phyloP scores from a whole-genome alignment of 2,888 invertebrate genomes.

The Ellobium chinense region DNA sequence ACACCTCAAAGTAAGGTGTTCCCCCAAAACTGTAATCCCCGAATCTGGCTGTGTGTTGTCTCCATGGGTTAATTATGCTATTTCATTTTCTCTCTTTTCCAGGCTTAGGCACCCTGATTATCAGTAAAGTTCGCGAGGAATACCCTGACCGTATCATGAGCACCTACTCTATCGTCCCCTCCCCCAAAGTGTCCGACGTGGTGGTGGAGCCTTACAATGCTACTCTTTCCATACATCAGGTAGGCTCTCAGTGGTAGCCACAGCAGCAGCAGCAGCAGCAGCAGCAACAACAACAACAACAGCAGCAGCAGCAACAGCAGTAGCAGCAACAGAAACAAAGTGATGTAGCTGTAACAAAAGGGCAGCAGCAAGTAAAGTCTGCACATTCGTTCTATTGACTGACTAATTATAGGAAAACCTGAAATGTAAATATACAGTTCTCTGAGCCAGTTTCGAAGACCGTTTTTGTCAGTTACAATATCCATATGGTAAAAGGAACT shows the following conservation, averaged over 20 bases:
- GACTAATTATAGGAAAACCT: not conserved
- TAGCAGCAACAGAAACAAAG: too few species aligned
- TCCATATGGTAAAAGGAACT: not conserved
- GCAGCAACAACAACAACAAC: not conserved
- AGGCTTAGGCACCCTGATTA: slow-evolving; percentile 44
- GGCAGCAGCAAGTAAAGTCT: too few species aligned
- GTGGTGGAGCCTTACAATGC: slow-evolving; percentile 46
- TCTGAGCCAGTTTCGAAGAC: not conserved
- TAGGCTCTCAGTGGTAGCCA: not conserved
- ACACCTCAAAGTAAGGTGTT: too few species aligned
- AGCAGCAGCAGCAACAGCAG: too few species aligned
- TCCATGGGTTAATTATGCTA: too few species aligned
- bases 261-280: too few species aligned
- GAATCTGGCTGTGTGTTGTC: too few species aligned
- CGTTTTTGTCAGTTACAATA: not conserved
- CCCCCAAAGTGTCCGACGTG: slow-evolving; percentile 43
- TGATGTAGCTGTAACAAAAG: too few species aligned
- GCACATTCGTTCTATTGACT: not conserved
- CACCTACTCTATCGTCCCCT: slow-evolving; percentile 45
- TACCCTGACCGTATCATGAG: slow-evolving; percentile 45
- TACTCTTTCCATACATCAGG: slow-evolving; percentile 44
- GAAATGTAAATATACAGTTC: not conserved
- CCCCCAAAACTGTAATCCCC: too few species aligned
- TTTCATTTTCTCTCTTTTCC: too few species aligned
- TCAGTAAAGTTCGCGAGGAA: slow-evolving; percentile 43